These are phyloP conservation scores for Chionoecetes opilio DNA, from an alignment of 1,140 invertebrate species.

Conservation along the genomic window DNA sequence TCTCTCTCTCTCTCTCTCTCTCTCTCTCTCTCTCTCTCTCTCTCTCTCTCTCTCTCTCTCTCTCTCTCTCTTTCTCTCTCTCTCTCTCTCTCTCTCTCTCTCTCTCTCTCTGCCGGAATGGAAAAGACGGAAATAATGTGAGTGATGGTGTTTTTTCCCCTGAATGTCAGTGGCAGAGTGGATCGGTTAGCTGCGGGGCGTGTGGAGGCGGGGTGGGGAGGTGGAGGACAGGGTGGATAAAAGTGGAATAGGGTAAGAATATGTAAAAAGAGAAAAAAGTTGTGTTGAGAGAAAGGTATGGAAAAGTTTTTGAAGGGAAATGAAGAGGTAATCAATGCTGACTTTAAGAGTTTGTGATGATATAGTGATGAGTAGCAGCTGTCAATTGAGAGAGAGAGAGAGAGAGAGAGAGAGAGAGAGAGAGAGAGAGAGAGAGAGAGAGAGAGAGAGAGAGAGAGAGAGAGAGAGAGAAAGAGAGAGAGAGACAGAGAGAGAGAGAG, in stretches of 20 bases:
- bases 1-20: not conserved
- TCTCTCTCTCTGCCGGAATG: not conserved
- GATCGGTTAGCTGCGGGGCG: not conserved
- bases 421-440: no score
- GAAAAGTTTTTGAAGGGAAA: not conserved
- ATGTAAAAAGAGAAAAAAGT: not conserved
- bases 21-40: slow-evolving; percentile 58
- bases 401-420: no score
- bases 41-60: slow-evolving; percentile 52
- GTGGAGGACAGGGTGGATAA: not conserved
- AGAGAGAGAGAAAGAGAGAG: no score
- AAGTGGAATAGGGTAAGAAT: not conserved
- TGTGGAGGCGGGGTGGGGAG: not conserved
- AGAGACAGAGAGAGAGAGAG: no score
- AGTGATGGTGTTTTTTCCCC: slow-evolving; percentile 6
- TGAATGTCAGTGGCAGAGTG: not conserved
- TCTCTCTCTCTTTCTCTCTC: slow-evolving; percentile 18
- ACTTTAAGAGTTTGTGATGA: no score
- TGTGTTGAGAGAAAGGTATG: not conserved
- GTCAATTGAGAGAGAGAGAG: no score
- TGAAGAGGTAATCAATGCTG: not conserved
- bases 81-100: slow-evolving; percentile 27
- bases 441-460: no score
- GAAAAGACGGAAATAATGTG: not conserved
- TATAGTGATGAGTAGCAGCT: no score